Conservation (phyloP, 2,113 vertebrate genomes). For the Gambusia holbrooki region DNA sequence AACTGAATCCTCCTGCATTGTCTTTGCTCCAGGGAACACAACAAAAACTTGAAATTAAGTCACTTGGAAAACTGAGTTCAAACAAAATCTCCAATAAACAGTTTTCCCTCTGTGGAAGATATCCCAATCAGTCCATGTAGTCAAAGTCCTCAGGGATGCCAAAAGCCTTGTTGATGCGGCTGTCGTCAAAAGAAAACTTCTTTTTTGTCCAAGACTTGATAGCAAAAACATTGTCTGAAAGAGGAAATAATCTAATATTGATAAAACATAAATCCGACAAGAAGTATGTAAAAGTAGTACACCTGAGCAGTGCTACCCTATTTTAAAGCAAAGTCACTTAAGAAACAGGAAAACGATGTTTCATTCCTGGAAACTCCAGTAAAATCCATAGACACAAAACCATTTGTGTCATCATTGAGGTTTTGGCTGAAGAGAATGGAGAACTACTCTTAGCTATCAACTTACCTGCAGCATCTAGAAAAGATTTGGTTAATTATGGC, state of each 20-base stretch:
- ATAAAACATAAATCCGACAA: background rate
- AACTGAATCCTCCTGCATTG: background rate
- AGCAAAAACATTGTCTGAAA: constrained; percentile 94
- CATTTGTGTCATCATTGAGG: background rate
- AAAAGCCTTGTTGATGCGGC: constrained; percentile 92
- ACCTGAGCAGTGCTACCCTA: background rate
- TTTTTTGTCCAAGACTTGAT: constrained; percentile 98
- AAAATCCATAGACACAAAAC: constrained; percentile 10
- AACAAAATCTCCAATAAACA: constrained; percentile 5
- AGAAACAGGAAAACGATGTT: background rate
- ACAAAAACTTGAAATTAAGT: constrained; percentile 22
- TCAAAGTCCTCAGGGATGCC: constrained; percentile 98
- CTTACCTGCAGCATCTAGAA: background rate
- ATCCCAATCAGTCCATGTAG: constrained; percentile 87
- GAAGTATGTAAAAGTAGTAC: background rate
- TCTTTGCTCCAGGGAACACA: constrained; percentile 7
- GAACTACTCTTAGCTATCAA: constrained; percentile 9
- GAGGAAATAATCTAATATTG: constrained; percentile 44
- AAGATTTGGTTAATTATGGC: background rate
- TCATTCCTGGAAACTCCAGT: background rate
- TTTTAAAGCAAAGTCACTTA: background rate
- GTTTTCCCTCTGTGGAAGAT: background rate
- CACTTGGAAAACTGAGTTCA: background rate
- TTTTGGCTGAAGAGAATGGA: constrained; percentile 1
- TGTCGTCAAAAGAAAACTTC: constrained; percentile 94